Evolutionary conservation across 2,888 invertebrate genomes (phyloP).

Genomic region (Lithosia quadra): DNA sequence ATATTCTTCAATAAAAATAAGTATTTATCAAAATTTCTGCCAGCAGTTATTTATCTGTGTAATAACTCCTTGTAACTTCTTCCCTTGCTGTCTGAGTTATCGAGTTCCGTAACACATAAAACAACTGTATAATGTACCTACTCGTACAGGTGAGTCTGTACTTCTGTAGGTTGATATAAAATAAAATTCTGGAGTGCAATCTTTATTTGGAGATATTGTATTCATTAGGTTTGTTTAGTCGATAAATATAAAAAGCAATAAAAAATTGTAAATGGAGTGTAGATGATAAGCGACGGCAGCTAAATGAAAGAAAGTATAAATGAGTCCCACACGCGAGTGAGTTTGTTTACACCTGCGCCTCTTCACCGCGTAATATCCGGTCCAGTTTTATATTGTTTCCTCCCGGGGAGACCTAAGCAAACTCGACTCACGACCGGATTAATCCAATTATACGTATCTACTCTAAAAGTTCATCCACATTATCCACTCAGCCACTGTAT

Average conservation of each 20-base stretch:
- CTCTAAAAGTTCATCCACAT: conserved; percentile 65
- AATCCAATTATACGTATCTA: conserved; percentile 77
- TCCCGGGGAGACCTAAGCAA: conserved; percentile 77
- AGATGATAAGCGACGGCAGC: conserved; percentile 54
- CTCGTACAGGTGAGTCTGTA: conserved; percentile 18
- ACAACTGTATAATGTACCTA: conserved; percentile 40
- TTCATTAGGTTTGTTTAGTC: conserved; percentile 54
- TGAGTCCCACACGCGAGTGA: conserved; percentile 65
- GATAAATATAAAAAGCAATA: conserved; percentile 51
- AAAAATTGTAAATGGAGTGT: conserved; percentile 51
- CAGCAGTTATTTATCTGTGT: conserved; percentile 36
- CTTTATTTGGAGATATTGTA: conserved; percentile 56
- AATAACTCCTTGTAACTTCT: conserved; percentile 41
- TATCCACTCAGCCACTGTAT: conserved; percentile 52
- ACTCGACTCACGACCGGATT: conserved; percentile 74
- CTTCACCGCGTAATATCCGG: conserved; percentile 83
- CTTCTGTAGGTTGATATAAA: conserved; percentile 33
- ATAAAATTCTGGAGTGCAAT: conserved; percentile 48
- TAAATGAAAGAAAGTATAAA: conserved; percentile 76
- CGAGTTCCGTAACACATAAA: conserved; percentile 52
- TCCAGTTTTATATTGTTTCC: conserved; percentile 80
- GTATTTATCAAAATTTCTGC: conserved; percentile 31
- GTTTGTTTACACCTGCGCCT: conserved; percentile 78
- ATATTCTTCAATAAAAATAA: conserved; percentile 30
- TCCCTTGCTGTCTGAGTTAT: conserved; percentile 47